Evolutionary conservation across 2,888 invertebrate genomes (phyloP), one percentile per base, ranked within the genome.

Genomic region (Leptinotarsa tumamoca): DNA sequence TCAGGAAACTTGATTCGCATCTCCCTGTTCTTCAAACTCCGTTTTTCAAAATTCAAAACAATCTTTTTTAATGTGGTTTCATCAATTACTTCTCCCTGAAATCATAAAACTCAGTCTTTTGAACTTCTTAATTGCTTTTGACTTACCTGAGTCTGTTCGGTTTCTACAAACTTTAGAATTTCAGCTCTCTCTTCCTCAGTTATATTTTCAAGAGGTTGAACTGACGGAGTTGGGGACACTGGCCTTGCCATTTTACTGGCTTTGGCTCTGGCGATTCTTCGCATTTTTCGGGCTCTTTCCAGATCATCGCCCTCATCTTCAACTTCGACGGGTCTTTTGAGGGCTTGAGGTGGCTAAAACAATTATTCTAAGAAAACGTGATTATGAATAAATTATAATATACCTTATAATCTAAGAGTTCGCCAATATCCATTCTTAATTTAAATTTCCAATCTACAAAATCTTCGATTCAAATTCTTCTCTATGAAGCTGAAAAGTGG

Each of bases 1-100:
- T 98, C 99, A 0, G 98, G 96, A 88, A 97, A 99, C 89, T 99
- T 99, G 17, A 99, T 98, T 80, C 99, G 92, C 95, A 98, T 96
- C 89, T 99, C 99, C 87, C 98, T 95, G 88, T 99, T 99, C 86
- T 94, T 95, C 13, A 98, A 90, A 68, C 96, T 95, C 85, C 96
- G 93, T 87, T 99, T 99, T 86, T 99, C 99, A 90, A 99, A 98
- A 78, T 96, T 92, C 17, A 98, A 90, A 27, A 98, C 93, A 86
- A 98, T 92, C 86, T 95, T 94, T 85, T 98, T 98, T 13, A 98
- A 91, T 15, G 94, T 93, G 43, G 93, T 91, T 81, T 98, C 98
- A 90, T 98, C 97, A 67, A 98, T 89, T 0, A 94, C 91, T 86
- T 97, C 97, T n/a, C 94, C 94, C 93, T 94, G 89, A 81, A 74